Percentiles rank a stretch among this genome's conserved stretches.
These are phyloP conservation scores for Centruroides sculpturatus DNA, from an alignment of 1,140 invertebrate species.

Conservation along the genomic window DNA sequence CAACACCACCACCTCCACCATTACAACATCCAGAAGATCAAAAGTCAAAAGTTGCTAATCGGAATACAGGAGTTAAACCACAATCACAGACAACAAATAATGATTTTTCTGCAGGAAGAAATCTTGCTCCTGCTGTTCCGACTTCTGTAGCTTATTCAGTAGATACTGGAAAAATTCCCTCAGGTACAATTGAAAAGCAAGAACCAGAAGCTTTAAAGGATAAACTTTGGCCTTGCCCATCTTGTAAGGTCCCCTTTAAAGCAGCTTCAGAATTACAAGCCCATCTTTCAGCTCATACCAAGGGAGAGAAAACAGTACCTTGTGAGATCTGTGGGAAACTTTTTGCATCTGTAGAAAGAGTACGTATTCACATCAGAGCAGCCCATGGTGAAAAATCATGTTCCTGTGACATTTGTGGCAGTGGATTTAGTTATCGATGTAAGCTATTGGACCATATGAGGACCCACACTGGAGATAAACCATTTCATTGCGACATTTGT, in stretches of 20 bases:
- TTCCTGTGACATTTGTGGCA: constrained; percentile 22
- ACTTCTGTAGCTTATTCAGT: constrained; percentile 13
- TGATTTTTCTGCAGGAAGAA: constrained; percentile 12
- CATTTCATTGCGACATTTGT: constrained; percentile 23
- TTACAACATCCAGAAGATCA: constrained; percentile 5
- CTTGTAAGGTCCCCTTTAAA: constrained; percentile 19
- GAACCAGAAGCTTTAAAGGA: constrained; percentile 11
- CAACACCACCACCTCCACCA: constrained; percentile 9
- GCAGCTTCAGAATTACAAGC: constrained; percentile 17
- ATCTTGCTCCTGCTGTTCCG: constrained; percentile 10
- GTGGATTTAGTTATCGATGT: constrained; percentile 22
- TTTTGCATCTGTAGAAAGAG: constrained; percentile 17
- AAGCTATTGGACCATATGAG: constrained; percentile 23
- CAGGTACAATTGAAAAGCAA: constrained; percentile 3
- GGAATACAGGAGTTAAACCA: background rate
- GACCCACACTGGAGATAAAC: constrained; percentile 23
- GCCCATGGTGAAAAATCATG: constrained; percentile 21
- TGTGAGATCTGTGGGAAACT: constrained; percentile 19
- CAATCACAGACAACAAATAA: background rate
- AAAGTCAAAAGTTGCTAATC: background rate
- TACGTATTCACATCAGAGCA: constrained; percentile 16
- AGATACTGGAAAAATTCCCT: constrained; percentile 14
- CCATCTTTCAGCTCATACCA: constrained; percentile 17
- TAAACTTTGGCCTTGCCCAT: constrained; percentile 20
- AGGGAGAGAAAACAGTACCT: constrained; percentile 16